Percentiles rank a stretch among this genome's conserved stretches.
Evolutionary conservation across 2,797 vertebrate species (phyloP).

Genomic region (Macropodus opercularis): DNA sequence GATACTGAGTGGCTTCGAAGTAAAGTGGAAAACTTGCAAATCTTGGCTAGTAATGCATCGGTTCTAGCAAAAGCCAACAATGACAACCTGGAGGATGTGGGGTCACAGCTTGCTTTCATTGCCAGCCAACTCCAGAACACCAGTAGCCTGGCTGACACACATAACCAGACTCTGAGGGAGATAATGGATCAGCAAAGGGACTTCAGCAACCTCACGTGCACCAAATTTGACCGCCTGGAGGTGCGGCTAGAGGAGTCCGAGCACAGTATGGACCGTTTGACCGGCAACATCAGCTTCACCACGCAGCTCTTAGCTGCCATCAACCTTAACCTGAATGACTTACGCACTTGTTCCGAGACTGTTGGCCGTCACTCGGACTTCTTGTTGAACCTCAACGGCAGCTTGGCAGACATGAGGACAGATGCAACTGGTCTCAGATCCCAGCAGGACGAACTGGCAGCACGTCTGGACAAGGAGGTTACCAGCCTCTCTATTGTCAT

Average conservation of each 20-base stretch:
- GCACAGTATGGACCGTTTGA: constrained; percentile 88
- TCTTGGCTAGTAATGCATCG: constrained; percentile 86
- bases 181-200: constrained; percentile 88
- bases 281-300: constrained; percentile 93
- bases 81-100: constrained; percentile 91
- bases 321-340: constrained; percentile 88
- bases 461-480: constrained; percentile 91
- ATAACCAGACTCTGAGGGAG: constrained; percentile 89
- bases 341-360: constrained; percentile 91
- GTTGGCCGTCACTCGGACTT: constrained; percentile 90
- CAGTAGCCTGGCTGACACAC: constrained; percentile 85
- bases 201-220: constrained; percentile 87
- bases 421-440: constrained; percentile 84
- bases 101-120: constrained; percentile 85
- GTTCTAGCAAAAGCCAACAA: constrained; percentile 89
- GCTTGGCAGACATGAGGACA: constrained; percentile 84
- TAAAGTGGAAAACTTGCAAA: constrained; percentile 89
- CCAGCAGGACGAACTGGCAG: constrained; percentile 90
- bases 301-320: constrained; percentile 92
- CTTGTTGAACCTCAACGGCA: constrained; percentile 87
- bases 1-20: constrained; percentile 90
- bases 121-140: constrained; percentile 90
- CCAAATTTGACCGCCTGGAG: constrained; percentile 87
- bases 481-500: constrained; percentile 91
- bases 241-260: constrained; percentile 88